A percentile compares a stretch with the other conserved stretches of the same genome.
Evolutionary conservation across 2,888 invertebrate species (phyloP).

Genomic region (Glyphotaelius pellucidus): DNA sequence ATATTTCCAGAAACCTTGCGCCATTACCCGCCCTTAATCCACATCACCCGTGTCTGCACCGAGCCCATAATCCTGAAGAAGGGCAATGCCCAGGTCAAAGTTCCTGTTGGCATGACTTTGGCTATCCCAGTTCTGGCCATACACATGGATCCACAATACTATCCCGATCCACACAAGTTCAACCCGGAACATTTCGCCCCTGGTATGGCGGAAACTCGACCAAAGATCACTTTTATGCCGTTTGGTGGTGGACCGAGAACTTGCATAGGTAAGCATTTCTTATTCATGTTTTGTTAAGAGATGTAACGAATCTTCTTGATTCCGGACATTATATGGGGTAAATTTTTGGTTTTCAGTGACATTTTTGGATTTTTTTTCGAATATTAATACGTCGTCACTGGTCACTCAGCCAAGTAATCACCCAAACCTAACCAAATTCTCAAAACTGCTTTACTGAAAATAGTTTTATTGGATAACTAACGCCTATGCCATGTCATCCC

Average conservation of each 20-base stretch:
- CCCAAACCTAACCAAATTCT: too few relatives aligned
- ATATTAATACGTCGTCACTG: too few relatives aligned
- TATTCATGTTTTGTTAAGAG: too few relatives aligned
- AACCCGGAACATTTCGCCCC: slow-evolving; percentile 70
- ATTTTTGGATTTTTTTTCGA: too few relatives aligned
- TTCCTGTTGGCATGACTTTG: slow-evolving; percentile 68
- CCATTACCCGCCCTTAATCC: slow-evolving; percentile 69
- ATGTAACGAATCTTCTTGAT: too few relatives aligned
- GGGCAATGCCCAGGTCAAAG: slow-evolving; percentile 66
- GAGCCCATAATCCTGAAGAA: slow-evolving; percentile 66
- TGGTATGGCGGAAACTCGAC: slow-evolving; percentile 67
- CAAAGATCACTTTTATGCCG: slow-evolving; percentile 67
- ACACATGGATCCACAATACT: slow-evolving; percentile 69
- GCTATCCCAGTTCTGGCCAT: slow-evolving; percentile 69
- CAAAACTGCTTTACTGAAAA: too few relatives aligned
- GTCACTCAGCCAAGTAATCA: too few relatives aligned
- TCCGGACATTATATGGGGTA: too few relatives aligned
- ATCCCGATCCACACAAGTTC: slow-evolving; percentile 69
- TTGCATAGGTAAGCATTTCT: slow-evolving; percentile 21
- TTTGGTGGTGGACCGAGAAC: slow-evolving; percentile 59
- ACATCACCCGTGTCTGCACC: slow-evolving; percentile 67
- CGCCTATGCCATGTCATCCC: too few relatives aligned
- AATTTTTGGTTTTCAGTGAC: too few relatives aligned
- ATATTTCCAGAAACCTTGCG: slow-evolving; percentile 69
- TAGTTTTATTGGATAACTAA: too few relatives aligned